Evolutionary conservation across 1,140 invertebrate species (phyloP), one percentile per base, ranked within the genome.

Genomic region (Aricia agestis): DNA sequence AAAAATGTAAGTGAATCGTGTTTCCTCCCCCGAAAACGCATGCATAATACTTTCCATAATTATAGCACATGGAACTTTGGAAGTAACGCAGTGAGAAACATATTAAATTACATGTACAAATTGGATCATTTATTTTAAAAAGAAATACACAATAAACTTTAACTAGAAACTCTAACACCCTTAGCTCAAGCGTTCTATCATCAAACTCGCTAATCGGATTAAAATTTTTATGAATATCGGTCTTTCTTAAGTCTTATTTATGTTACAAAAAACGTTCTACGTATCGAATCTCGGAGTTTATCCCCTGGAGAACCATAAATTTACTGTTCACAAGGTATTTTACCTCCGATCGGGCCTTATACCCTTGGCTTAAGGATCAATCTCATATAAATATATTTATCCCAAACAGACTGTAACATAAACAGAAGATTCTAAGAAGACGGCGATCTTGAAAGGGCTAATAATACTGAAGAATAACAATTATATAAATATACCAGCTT

Each of bases 261-360:
- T 79, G 82, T 80, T 81, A 83, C 69, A 75, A 83, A 80, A 84
- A 83, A 69, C 19, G 31, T 19, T 59, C 17, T 17, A 42, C 57
- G 68, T 13, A 69, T 69, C 58, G 57, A 69, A 69, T 69, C 31
- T 63, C 10, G n/a, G 10, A 59, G 5, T 11, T 69, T 61, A 69
- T 69, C 58, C 58, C 41, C 18, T 42, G 31, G 58, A 61, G 59
- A 36, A 57, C 59, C 25, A 61, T 69, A 69, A 69, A 69, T 69
- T 68, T 45, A 69, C 68, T 69, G 61, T 63, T 19, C 36, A 36
- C 36, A 7, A 36, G 6, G 6, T 36, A 36, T 36, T 36, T 9
- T 36, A 36, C 36, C 36, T 36, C 5, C 2, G 36, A 36, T 9
- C 5, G 2, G 36, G 9, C 0, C 36, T 36, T 36, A 36, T 36